A percentile compares a stretch with the other conserved stretches of the same genome.
phyloP scores from a whole-genome alignment of 2,888 invertebrate genomes.

The Macrosoma leucophasiata region DNA sequence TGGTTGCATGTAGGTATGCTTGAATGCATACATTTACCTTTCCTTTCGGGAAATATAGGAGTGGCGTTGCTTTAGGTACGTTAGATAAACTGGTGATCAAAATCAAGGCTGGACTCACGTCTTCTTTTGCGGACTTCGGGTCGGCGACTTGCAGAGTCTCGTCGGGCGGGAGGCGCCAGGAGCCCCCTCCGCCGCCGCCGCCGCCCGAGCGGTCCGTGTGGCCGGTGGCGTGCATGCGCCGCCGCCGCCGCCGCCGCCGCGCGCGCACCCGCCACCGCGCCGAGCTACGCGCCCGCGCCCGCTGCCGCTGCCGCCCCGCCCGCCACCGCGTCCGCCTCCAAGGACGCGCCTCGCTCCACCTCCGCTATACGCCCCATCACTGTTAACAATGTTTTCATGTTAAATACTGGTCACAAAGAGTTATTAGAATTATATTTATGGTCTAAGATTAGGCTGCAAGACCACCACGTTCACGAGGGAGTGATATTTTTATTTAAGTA shows the following conservation, averaged over 20 bases:
- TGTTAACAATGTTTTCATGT: no score
- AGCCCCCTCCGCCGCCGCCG: constrained; percentile 78
- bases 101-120: constrained; percentile 53
- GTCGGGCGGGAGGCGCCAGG: constrained; percentile 94
- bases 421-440: no score
- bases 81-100: no score
- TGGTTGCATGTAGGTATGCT: no score
- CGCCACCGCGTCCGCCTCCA: constrained; percentile 35
- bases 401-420: no score
- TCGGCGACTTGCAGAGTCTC: constrained; percentile 94
- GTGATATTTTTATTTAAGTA: no score
- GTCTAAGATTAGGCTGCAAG: no score
- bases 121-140: constrained; percentile 86
- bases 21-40: no score
- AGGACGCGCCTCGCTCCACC: constrained; percentile 33
- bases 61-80: no score
- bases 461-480: no score
- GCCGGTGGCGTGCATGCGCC: constrained; percentile 93
- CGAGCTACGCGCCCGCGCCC: constrained; percentile 61
- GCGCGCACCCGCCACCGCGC: constrained; percentile 78
- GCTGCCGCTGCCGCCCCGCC: constrained; percentile 31
- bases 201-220: constrained; percentile 88
- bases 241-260: constrained; percentile 70
- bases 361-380: constrained; percentile 49
- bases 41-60: no score